Evolutionary conservation across 2,888 invertebrate species (phyloP).

Genomic region (Drosophila vallismaia): DNA sequence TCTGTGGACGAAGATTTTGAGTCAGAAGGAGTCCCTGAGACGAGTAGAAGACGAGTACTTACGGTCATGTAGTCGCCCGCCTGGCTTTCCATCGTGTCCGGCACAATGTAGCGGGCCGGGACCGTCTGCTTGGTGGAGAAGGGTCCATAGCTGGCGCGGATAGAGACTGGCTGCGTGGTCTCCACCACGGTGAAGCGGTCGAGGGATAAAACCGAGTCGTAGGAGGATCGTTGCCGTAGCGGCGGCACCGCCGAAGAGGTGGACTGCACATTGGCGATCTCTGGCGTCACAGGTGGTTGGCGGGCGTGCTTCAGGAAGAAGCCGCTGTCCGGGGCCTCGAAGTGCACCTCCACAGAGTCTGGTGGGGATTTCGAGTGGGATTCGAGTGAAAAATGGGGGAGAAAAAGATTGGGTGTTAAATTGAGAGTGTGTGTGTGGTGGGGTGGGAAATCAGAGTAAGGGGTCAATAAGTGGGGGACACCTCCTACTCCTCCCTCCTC

Average conservation of each 20-base stretch:
- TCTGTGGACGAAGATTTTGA: constrained; percentile 74
- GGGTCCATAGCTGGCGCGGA: constrained; percentile 96
- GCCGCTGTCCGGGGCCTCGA: constrained; percentile 95
- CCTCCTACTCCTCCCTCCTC: not conserved
- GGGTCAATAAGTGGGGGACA: not conserved
- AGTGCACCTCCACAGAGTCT: constrained; percentile 95
- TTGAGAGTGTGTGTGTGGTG: not conserved
- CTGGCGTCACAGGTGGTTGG: constrained; percentile 86
- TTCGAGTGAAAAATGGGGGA: not conserved
- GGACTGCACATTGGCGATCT: constrained; percentile 79
- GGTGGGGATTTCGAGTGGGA: constrained; percentile 81
- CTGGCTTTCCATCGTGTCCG: constrained; percentile 90
- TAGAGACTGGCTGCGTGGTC: constrained; percentile 94
- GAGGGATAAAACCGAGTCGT: constrained; percentile 90
- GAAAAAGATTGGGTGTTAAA: not conserved
- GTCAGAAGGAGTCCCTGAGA: too few relatives aligned
- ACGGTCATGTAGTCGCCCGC: constrained; percentile 81
- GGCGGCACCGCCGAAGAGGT: constrained; percentile 71
- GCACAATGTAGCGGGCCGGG: constrained; percentile 93
- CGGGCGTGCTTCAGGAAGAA: constrained; percentile 94
- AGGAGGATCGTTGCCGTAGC: constrained; percentile 58
- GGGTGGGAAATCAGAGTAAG: not conserved
- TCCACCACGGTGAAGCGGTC: constrained; percentile 96
- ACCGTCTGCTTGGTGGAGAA: constrained; percentile 98
- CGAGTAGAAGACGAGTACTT: constrained; percentile 45